A percentile compares a stretch with the other conserved stretches of the same genome.
phyloP scores from a whole-genome alignment of 2,113 vertebrate species.

The Hemicordylus capensis region DNA sequence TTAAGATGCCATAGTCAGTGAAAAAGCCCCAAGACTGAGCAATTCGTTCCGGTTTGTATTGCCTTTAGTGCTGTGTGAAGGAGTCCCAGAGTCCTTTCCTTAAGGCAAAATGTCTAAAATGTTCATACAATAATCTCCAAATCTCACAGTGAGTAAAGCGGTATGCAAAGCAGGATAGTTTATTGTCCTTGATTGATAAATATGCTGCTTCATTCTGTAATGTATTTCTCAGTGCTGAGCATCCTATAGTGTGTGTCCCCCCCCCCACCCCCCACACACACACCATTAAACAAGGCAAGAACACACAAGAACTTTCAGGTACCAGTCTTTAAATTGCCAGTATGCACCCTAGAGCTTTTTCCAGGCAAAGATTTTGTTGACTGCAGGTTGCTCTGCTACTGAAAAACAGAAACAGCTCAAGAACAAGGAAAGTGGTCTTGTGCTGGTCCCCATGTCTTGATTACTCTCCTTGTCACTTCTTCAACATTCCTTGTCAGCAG shows the following conservation, averaged over 20 bases:
- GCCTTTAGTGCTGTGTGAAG: constrained; percentile 9
- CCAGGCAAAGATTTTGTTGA: background rate
- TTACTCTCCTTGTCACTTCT: constrained; percentile 2
- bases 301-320: background rate
- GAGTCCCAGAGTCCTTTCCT: background rate
- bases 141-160: constrained; percentile 9
- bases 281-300: background rate
- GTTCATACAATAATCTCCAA: background rate
- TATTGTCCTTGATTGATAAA: constrained; percentile 41
- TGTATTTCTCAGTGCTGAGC: constrained; percentile 33
- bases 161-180: constrained; percentile 17
- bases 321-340: background rate
- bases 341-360: background rate
- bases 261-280: too few relatives aligned
- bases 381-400: background rate
- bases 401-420: constrained; percentile 5
- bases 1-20: background rate
- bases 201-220: constrained; percentile 12
- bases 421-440: constrained; percentile 12
- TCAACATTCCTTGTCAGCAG: constrained; percentile 20
- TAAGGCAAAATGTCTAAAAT: background rate
- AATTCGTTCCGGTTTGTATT: constrained; percentile 19
- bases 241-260: constrained; percentile 25
- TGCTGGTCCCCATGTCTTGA: background rate
- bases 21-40: constrained; percentile 27